These are phyloP conservation scores for Drosophila kanekoi DNA, from an alignment of 2,888 invertebrate species.

Conservation along the genomic window DNA sequence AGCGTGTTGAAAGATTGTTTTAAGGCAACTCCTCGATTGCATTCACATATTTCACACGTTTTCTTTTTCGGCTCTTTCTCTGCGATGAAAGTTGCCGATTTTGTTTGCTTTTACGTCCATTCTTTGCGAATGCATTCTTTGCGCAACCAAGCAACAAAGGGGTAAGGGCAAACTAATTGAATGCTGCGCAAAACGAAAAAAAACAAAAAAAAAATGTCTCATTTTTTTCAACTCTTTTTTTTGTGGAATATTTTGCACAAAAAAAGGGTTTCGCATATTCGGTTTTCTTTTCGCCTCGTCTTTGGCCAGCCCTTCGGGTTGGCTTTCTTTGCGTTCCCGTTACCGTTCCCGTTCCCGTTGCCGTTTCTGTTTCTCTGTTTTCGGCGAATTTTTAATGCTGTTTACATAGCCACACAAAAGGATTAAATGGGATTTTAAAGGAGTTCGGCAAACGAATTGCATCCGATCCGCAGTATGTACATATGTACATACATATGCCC, in stretches of 20 bases:
- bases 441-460: slow-evolving; percentile 49
- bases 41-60: slow-evolving; percentile 64
- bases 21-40: slow-evolving; percentile 28
- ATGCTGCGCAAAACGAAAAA: slow-evolving; percentile 38
- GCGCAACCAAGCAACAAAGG: slow-evolving; percentile 29
- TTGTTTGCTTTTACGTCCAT: slow-evolving; percentile 54
- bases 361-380: slow-evolving; percentile 23
- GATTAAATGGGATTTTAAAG: slow-evolving; percentile 73
- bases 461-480: slow-evolving; percentile 27
- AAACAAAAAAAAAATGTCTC: slow-evolving; percentile 49
- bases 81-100: slow-evolving; percentile 73
- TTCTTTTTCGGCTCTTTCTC: slow-evolving; percentile 9
- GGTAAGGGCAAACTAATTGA: slow-evolving; percentile 64
- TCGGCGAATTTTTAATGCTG: slow-evolving; percentile 61
- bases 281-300: slow-evolving; percentile 29
- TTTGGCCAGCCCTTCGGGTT: slow-evolving; percentile 39
- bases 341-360: too few species aligned
- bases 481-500: too few species aligned
- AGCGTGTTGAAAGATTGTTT: slow-evolving; percentile 44
- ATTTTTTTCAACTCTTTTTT: slow-evolving; percentile 64
- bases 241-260: slow-evolving; percentile 31
- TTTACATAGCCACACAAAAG: slow-evolving; percentile 78
- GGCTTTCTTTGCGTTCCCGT: slow-evolving; percentile 29
- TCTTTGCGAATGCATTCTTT: slow-evolving; percentile 27
- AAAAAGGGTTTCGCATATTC: slow-evolving; percentile 43